Base-by-base conservation (phyloP, 2,113 vertebrate species). In the Saccopteryx leptura region DNA sequence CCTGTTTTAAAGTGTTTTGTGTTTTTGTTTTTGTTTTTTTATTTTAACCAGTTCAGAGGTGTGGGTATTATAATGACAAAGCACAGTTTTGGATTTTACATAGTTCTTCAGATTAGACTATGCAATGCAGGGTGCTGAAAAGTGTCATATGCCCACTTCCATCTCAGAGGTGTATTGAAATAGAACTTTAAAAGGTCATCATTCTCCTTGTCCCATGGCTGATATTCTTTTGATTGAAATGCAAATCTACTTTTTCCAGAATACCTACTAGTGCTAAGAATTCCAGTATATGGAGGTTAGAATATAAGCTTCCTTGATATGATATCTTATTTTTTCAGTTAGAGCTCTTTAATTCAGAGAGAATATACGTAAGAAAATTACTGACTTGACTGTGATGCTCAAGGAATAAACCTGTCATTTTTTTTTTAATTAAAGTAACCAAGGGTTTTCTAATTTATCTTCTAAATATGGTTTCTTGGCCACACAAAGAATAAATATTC, bases 351-450 rank as follows among this genome's bases (percentile, higher is more conserved):
- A 96, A 79, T 91, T 82, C n/a, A 63, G 23, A 75, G 78, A 24
- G 39, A 93, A 94, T 75, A 60, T 9, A 92, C 7, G 26, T 65
- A 92, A n/a, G 66, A 68, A 94, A 93, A 82, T 71, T 19, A 95
- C 24, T 78, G 74, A 83, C 75, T 69, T 87, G 19, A 58, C 46
- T 92, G 9, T 46, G 54, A 80, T 76, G 12, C 28, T 88, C 66
- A 88, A 80, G 75, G 61, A 80, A 84, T 33, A 92, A 92, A 81
- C 1, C 8, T 71, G 31, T 23, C 88, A 75, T 74, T 87, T 72
- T 84, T 76, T 33, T 90, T 96, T 95, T 19, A 92, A 93, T 93
- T 91, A 86, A 94, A 75, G 31, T 69, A 71, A 88, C 31, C 3
- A 3, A 93, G 19, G 15, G 24, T 39, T 39, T 39, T 39, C 39